Evolutionary conservation across 2,113 vertebrate species (phyloP).

Genomic region (Notechis scutatus): DNA sequence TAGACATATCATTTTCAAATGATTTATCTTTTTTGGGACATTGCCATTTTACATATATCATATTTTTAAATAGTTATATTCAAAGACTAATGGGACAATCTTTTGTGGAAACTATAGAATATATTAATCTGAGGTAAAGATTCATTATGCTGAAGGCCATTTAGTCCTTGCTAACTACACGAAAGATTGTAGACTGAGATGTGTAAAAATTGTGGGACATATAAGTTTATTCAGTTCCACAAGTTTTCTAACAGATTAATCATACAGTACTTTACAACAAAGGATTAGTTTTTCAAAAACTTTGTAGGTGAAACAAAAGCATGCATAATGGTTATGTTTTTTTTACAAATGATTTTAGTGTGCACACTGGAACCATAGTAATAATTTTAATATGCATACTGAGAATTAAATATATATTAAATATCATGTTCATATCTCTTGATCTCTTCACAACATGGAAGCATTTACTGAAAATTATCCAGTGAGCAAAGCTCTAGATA

Average conservation of each 20-base stretch:
- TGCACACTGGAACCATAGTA: not conserved
- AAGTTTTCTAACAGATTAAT: not conserved
- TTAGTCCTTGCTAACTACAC: not conserved
- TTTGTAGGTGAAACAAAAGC: not conserved
- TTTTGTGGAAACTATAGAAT: not conserved
- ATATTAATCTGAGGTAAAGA: not conserved
- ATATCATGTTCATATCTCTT: not conserved
- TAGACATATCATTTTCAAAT: not conserved
- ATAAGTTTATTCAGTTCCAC: not conserved
- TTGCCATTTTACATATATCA: not conserved
- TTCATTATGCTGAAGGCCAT: not conserved
- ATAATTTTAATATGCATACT: not conserved
- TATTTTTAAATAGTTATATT: conserved; percentile 10
- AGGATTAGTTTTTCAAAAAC: not conserved
- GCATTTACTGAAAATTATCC: not conserved
- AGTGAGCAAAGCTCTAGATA: not conserved
- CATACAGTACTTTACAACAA: not conserved
- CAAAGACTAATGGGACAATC: not conserved
- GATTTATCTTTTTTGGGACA: not conserved
- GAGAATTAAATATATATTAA: not conserved
- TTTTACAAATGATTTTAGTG: not conserved
- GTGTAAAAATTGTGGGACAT: not conserved
- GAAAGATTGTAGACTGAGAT: not conserved
- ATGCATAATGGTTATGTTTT: not conserved
- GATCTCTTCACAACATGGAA: not conserved